Evolutionary conservation across 2,888 invertebrate species (phyloP), one percentile per base, ranked within the genome.

Genomic region (Acleris laterana): DNA sequence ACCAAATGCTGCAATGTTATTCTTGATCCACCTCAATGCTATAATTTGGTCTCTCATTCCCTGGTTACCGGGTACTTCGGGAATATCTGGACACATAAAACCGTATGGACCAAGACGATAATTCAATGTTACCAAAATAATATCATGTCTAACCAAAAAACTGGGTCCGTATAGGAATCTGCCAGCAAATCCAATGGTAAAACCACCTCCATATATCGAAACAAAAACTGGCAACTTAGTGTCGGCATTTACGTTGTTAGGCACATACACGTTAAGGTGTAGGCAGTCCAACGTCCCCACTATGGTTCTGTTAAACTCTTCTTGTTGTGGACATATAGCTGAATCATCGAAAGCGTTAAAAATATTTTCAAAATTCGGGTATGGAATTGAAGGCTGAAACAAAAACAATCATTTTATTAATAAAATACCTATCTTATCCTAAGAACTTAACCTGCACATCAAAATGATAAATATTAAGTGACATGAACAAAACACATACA

Each of bases 201-300:
- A 87, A 0, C 82, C 83, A 6, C 90, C 90, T 19, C 90, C 89
- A 22, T 87, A 75, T 65, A 90, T 85, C 85, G 86, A 90, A 2
- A 90, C 84, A 2, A 88, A 71, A 3, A 90, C 80, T 20, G 90
- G 85, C 0, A 84, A 65, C 13, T 61, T 69, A 25, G 80, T 71
- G 3, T 52, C 68, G 2, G 70, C 63, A 1, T 64, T 74, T 11
- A 76, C 75, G 5, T 62, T 69, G 6, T 78, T 73, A 1, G 94
- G 94, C 1, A 94, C 93, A 74, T 94, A 95, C 0, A 95, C 90
- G 76, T 95, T 95, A 4, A 95, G 73, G 68, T 93, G 94, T 0
- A 95, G 87, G 68, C 95, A 95, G 72, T 94, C 93, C 66, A 93
- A 83, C 20, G 82, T 50, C 78, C 93, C 79, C 74, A 85, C 25